phyloP scores from a whole-genome alignment of 1,140 invertebrate species.

The Drosophila ironensis region DNA sequence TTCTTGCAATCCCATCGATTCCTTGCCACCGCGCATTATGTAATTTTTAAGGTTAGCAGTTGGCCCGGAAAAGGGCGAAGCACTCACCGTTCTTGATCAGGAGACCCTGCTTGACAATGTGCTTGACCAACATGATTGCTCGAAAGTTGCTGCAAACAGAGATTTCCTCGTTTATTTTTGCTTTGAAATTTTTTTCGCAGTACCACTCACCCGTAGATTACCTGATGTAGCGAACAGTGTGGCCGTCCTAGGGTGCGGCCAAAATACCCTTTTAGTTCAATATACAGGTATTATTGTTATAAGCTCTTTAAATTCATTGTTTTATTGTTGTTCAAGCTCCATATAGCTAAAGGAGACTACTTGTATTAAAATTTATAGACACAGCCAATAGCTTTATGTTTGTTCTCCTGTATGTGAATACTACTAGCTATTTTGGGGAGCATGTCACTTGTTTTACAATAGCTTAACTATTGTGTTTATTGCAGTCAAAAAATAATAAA shows the following conservation, averaged over 20 bases:
- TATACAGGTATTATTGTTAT: no score
- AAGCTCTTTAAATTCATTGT: no score
- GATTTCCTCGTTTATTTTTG: constrained; percentile 19
- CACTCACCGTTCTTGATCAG: constrained; percentile 73
- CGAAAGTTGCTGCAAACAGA: constrained; percentile 19
- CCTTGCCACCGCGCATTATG: constrained; percentile 51
- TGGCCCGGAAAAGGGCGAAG: neutral
- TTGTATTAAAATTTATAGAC: no score
- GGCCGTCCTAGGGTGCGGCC: neutral
- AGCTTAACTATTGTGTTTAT: no score
- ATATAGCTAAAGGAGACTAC: no score
- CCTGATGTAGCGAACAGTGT: constrained; percentile 38
- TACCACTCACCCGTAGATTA: constrained; percentile 44
- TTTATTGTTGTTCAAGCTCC: no score
- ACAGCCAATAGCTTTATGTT: no score
- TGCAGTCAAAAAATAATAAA: no score
- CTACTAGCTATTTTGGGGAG: no score
- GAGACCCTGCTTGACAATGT: constrained; percentile 77
- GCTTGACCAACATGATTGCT: constrained; percentile 80
- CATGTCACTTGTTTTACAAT: no score
- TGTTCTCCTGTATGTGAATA: no score
- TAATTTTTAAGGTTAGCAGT: constrained; percentile 78
- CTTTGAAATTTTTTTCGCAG: constrained; percentile 17
- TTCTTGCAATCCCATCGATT: neutral
- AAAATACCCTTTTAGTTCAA: neutral